Evolutionary conservation across 2,113 vertebrate species (phyloP).

Genomic region (Alligator mississippiensis): DNA sequence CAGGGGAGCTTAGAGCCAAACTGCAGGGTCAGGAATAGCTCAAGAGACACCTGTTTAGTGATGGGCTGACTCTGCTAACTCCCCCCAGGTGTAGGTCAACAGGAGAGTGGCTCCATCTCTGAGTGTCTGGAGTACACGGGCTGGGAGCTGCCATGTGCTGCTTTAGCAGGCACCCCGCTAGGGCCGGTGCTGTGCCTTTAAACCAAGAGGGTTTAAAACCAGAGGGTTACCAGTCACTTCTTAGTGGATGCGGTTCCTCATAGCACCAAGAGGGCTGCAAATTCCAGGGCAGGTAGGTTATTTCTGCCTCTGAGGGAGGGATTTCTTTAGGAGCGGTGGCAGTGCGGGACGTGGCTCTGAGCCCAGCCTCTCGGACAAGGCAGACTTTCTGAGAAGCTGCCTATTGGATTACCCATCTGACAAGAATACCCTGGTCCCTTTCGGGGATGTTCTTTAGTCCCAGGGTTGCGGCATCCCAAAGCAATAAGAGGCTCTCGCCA

Average conservation of each 20-base stretch:
- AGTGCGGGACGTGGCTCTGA: neutral
- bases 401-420: neutral
- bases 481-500: neutral
- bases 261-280: neutral
- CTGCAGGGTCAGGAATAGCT: neutral
- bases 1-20: slow-evolving; percentile 30
- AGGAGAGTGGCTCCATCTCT: neutral
- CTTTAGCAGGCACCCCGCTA: neutral
- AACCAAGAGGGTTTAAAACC: neutral
- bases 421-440: fast-evolving
- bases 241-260: fast-evolving
- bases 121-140: fast-evolving
- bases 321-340: neutral
- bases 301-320: neutral
- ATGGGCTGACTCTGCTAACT: neutral
- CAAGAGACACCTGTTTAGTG: neutral
- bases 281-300: neutral
- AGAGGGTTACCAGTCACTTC: neutral
- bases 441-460: neutral
- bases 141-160: neutral
- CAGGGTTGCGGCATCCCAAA: fast-evolving
- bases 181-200: neutral
- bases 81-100: neutral
- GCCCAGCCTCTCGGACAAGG: neutral
- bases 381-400: neutral